phyloP scores from a whole-genome alignment of 2,113 vertebrate genomes.

The Pungitius pungitius region DNA sequence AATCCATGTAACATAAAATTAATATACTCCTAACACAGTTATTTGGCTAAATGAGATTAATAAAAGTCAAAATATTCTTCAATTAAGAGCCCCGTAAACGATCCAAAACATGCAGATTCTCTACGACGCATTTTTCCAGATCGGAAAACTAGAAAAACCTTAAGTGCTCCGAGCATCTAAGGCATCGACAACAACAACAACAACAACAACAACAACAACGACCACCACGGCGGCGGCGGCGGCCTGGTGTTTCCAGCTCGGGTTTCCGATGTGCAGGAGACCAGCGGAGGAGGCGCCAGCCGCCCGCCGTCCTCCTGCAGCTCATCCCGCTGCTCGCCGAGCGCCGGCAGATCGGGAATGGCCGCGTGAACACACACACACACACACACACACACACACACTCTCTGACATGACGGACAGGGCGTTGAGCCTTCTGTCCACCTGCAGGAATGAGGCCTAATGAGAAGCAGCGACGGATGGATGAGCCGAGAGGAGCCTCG shows the following conservation, averaged over 20 bases:
- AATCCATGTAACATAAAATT: background rate
- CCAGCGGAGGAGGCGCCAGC: slow-evolving; percentile 51
- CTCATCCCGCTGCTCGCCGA: slow-evolving; percentile 39
- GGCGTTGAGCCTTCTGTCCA: slow-evolving; percentile 24
- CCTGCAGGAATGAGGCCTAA: slow-evolving; percentile 68
- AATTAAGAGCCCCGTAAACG: background rate
- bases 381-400: slow-evolving; percentile 1
- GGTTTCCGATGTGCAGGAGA: slow-evolving; percentile 20
- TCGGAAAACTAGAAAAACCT: background rate
- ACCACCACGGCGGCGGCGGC: no score
- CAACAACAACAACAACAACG: background rate
- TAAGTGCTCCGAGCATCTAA: no score
- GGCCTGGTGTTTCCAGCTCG: slow-evolving; percentile 34
- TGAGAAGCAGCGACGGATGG: slow-evolving; percentile 53
- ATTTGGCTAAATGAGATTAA: background rate
- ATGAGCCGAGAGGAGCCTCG: background rate
- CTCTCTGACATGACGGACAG: slow-evolving; percentile 9
- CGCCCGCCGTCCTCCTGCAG: slow-evolving; percentile 24
- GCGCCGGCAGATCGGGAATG: slow-evolving; percentile 40
- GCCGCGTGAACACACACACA: background rate
- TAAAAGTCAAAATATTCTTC: background rate
- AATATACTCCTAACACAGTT: background rate
- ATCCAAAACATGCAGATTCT: background rate
- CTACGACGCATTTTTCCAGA: background rate
- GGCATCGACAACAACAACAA: slow-evolving; percentile 2